Percentiles rank a stretch among this genome's conserved stretches.
Conservation (phyloP, 2,113 vertebrate genomes). For the Gracilinanus agilis region DNA sequence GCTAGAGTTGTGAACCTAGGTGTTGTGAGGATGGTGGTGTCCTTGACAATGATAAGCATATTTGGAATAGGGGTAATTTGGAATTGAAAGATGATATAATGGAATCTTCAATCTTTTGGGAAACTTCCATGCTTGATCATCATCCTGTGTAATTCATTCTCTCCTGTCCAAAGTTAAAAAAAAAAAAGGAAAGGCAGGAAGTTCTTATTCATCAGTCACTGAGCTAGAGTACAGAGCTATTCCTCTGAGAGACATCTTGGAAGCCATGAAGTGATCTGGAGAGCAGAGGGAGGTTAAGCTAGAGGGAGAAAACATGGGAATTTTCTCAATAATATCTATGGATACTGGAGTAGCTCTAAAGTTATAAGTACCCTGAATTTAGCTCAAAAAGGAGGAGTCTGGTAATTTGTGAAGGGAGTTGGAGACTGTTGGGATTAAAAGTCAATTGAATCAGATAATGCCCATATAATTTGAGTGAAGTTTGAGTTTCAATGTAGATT, state of each 20-base stretch:
- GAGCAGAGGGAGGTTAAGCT: background rate
- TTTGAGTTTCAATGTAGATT: background rate
- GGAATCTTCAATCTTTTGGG: background rate
- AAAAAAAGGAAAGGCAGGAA: too few relatives aligned
- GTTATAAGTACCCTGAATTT: background rate
- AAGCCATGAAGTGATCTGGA: background rate
- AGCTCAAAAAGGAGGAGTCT: background rate
- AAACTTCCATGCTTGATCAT: background rate
- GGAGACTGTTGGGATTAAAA: background rate
- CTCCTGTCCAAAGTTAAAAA: background rate
- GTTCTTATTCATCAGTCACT: background rate
- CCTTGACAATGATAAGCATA: background rate
- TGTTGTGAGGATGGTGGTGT: background rate
- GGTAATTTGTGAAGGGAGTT: background rate
- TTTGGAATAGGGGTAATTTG: background rate
- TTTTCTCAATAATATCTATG: background rate
- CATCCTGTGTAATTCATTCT: background rate
- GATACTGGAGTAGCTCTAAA: background rate
- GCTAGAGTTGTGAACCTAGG: background rate
- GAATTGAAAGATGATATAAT: background rate
- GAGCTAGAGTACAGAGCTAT: background rate
- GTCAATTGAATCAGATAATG: background rate
- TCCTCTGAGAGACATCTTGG: background rate
- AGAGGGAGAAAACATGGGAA: background rate
- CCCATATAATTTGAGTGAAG: background rate